Conservation (phyloP, 2,888 invertebrate species). For the Quadriops clusia region DNA sequence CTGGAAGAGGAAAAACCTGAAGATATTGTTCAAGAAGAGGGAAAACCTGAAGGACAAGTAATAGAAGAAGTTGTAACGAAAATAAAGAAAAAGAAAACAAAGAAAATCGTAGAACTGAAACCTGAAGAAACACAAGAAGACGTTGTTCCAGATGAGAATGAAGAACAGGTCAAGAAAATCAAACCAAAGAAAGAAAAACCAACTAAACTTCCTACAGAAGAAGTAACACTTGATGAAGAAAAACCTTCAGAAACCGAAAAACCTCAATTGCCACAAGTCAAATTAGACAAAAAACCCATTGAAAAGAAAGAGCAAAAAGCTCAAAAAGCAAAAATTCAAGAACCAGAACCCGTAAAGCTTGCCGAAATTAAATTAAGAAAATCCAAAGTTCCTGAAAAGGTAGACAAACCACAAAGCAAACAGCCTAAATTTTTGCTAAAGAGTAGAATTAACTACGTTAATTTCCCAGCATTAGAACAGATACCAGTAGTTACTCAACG, state of each 20-base stretch:
- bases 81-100: conserved; percentile 24
- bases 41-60: conserved; percentile 12
- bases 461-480: conserved; percentile 35
- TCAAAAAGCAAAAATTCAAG: conserved; percentile 31
- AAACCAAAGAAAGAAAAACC: conserved; percentile 19
- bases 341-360: conserved; percentile 14
- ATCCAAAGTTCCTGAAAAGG: conserved; percentile 22
- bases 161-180: conserved; percentile 14
- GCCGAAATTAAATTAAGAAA: conserved; percentile 17
- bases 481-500: conserved; percentile 27
- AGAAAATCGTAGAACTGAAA: no score
- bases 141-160: conserved; percentile 12
- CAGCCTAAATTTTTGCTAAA: conserved; percentile 58
- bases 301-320: conserved; percentile 20
- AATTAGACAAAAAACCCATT: no score
- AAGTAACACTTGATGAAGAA: conserved; percentile 25
- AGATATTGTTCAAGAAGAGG: conserved; percentile 14
- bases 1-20: conserved; percentile 26
- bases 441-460: conserved; percentile 50
- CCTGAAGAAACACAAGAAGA: conserved; percentile 20
- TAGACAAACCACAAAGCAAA: conserved; percentile 19
- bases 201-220: conserved; percentile 19
- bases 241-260: conserved; percentile 21
- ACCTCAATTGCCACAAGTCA: conserved; percentile 36
- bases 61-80: conserved; percentile 18